Base-by-base conservation (phyloP, 2,113 vertebrate genomes). In the Stigmatopora nigra region DNA sequence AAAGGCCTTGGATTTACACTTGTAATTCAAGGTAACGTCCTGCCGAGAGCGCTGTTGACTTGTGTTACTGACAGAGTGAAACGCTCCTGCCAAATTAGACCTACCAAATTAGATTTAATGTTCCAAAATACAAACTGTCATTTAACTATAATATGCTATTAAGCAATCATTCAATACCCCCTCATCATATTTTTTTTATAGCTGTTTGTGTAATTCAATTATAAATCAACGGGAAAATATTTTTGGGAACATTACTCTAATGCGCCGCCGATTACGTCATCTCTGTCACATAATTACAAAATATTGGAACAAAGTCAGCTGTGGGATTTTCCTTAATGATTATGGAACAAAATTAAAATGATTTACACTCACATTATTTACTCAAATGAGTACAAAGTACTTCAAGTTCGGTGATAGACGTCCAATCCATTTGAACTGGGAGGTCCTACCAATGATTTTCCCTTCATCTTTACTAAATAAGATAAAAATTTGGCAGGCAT, bases 41-140 rank as follows among this genome's bases (percentile, higher is more conserved):
- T 65, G 48, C 7, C 15, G 72, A 74, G 68, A 84, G 81, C 15
- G 63, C 67, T 84, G 71, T 75, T 71, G 76, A 1, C 8, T 69
- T 17, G 22, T 25, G n/a, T 46, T 1, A 14, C n/a, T 31, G 6
- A 19, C 7, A 31, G 53, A n/a, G 49, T 20, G 1, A 17, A 8
- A 25, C 16, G 6, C 53, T 14, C 11, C 57, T 19, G 8, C 15
- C 15, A 15, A 56, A 31, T 31, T 56, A 15, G 12, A 56, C 25
- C 14, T 16, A 16, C 22, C 25, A 5, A 55, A 31, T 56, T 31
- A 31, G 13, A 22, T 56, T 56, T 15, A 22, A 25, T 15, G 53
- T 56, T 56, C 19, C 52, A 55, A 12, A 55, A 25, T 55, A 55
- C 11, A 20, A 3, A 15, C 25, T 56, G 22, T 25, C 25, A 25